phyloP scores from a whole-genome alignment of 2,888 invertebrate species.

The Xestoiulus laeticollis region DNA sequence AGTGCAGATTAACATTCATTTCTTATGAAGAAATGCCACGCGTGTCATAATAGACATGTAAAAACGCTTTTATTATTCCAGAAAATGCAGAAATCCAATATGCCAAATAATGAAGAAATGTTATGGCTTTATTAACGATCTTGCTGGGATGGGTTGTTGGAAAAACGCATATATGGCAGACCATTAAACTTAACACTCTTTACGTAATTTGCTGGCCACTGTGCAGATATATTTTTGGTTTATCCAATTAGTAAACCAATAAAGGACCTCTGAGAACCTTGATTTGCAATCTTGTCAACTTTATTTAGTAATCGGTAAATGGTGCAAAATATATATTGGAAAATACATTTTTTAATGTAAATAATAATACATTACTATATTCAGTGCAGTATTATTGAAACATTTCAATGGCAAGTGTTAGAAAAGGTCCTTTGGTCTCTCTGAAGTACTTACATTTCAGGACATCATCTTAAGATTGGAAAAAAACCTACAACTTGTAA shows the following conservation, averaged over 20 bases:
- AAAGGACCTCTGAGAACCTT: not conserved
- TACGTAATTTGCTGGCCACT: not conserved
- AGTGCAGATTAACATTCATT: not conserved
- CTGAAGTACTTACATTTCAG: no score
- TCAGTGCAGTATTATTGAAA: no score
- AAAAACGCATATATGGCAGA: not conserved
- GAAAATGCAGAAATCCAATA: conserved; percentile 37
- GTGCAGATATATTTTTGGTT: not conserved
- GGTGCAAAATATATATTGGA: no score
- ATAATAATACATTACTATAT: no score
- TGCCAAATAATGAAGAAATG: not conserved
- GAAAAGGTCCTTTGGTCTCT: no score
- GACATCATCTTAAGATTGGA: no score
- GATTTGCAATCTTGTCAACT: not conserved
- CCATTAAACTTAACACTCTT: conserved; percentile 25
- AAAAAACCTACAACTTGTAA: no score
- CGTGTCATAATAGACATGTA: conserved; percentile 22
- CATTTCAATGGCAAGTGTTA: no score
- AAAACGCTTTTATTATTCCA: conserved; percentile 28
- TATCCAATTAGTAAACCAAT: not conserved
- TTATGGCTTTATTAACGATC: conserved; percentile 4
- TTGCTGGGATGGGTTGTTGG: not conserved
- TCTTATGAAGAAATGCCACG: conserved; percentile 20
- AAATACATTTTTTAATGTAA: no score
- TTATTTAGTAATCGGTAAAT: not conserved